Percentiles rank a stretch among this genome's conserved stretches.
Conservation (phyloP, 2,797 vertebrate genomes). For the Synaphobranchus kaupii region DNA sequence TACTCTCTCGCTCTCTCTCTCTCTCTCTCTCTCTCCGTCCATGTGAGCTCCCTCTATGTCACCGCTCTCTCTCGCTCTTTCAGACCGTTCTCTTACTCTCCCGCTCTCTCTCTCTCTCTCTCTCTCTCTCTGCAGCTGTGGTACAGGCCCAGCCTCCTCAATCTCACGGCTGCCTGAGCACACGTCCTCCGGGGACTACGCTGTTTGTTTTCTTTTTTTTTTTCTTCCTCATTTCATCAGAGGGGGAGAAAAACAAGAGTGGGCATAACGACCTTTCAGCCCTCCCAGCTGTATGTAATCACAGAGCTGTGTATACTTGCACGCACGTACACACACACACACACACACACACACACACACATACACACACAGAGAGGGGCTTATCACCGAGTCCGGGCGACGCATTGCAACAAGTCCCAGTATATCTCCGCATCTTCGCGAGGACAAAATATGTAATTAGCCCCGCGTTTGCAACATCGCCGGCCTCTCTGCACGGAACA, state of each 20-base stretch:
- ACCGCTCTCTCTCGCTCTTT: neutral
- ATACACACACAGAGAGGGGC: neutral
- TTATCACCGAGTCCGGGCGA: neutral
- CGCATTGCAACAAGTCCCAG: slow-evolving; percentile 4
- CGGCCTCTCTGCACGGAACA: neutral
- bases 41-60: too few relatives aligned
- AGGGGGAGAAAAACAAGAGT: neutral
- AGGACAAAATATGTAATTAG: neutral
- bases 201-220: slow-evolving; percentile 11
- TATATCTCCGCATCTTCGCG: neutral
- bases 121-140: slow-evolving; percentile 16
- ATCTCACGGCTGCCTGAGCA: slow-evolving; percentile 22
- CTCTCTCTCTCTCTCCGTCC: neutral
- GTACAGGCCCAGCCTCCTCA: slow-evolving; percentile 3
- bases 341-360: neutral
- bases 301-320: neutral
- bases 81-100: too few relatives aligned
- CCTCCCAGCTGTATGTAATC: slow-evolving; percentile 16
- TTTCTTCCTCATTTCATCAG: slow-evolving; percentile 20
- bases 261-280: slow-evolving; percentile 8
- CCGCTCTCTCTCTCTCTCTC: neutral
- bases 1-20: neutral
- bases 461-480: neutral
- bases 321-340: neutral
- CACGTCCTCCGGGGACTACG: slow-evolving; percentile 3